phyloP scores from a whole-genome alignment of 1,140 invertebrate species.

The Papilio xuthus region DNA sequence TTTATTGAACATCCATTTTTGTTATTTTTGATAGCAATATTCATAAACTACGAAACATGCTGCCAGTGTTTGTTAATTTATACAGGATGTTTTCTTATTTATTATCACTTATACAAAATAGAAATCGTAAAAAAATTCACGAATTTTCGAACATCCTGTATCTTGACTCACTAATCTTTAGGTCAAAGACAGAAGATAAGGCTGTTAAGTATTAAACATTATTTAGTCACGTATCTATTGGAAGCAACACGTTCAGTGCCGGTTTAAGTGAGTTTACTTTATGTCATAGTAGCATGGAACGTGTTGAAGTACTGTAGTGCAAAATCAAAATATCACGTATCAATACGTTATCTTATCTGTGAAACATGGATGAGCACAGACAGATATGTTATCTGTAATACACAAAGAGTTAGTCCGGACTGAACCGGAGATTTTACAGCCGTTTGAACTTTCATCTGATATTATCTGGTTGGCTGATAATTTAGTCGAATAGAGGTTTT shows the following conservation, averaged over 20 bases:
- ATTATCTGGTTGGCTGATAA: neutral
- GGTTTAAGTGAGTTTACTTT: neutral
- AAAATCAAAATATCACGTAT: constrained; percentile 14
- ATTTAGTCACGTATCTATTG: neutral
- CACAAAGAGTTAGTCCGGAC: neutral
- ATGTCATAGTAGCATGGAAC: neutral
- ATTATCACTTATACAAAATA: too few species aligned
- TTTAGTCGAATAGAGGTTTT: too few species aligned
- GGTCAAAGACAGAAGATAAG: neutral
- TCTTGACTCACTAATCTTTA: neutral
- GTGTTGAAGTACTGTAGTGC: neutral
- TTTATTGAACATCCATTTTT: neutral
- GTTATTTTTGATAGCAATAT: neutral
- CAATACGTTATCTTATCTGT: constrained; percentile 1
- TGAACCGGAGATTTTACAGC: neutral
- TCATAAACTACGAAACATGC: too few species aligned
- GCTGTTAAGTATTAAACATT: neutral
- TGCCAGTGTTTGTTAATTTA: too few species aligned
- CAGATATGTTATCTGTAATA: neutral
- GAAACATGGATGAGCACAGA: neutral
- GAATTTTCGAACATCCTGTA: neutral
- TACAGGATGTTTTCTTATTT: too few species aligned
- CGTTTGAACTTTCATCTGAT: neutral
- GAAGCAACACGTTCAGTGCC: neutral
- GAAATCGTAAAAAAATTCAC: neutral